These are phyloP conservation scores for Callitettix versicolor DNA, from an alignment of 1,140 invertebrate genomes.

Conservation along the genomic window DNA sequence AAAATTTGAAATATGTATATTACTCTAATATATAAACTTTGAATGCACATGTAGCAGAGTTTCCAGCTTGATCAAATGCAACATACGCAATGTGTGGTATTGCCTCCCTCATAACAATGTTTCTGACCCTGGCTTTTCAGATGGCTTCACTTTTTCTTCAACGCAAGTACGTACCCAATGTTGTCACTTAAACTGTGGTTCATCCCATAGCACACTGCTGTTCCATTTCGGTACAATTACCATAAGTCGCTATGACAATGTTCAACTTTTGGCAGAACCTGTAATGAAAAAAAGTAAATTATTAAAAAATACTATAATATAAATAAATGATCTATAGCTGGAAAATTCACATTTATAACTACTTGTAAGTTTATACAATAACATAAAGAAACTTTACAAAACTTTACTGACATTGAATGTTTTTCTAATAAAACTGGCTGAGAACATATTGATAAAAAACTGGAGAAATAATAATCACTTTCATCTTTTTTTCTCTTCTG, in stretches of 20 bases:
- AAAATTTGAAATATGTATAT: no score
- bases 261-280: slow-evolving; percentile 70
- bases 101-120: slow-evolving; percentile 85
- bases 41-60: slow-evolving; percentile 84
- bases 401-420: no score
- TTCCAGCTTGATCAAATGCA: slow-evolving; percentile 81
- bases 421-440: no score
- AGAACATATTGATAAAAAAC: no score
- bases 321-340: no score
- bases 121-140: slow-evolving; percentile 81
- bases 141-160: slow-evolving; percentile 78
- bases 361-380: no score
- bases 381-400: no score
- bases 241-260: slow-evolving; percentile 87
- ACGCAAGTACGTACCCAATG: slow-evolving; percentile 65
- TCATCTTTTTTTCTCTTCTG: no score
- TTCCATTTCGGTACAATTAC: slow-evolving; percentile 86
- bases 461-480: no score
- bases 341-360: no score
- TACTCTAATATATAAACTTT: slow-evolving; percentile 84
- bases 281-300: background rate
- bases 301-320: no score
- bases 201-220: slow-evolving; percentile 89
- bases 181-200: slow-evolving; percentile 86
- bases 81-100: slow-evolving; percentile 87